phyloP scores from a whole-genome alignment of 2,888 invertebrate genomes.

The Agelastica alni region DNA sequence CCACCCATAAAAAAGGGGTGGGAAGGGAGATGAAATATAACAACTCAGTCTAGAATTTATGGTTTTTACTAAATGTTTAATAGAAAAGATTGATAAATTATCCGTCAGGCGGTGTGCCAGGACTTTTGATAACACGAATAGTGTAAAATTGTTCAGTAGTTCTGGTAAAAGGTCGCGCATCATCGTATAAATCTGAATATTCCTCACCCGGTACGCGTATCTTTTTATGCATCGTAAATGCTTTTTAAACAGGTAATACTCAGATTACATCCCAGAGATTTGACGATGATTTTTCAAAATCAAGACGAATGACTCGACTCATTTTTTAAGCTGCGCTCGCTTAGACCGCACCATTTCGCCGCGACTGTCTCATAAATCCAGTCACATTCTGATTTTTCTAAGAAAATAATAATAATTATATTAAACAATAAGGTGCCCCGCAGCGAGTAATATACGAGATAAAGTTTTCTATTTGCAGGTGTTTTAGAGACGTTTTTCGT shows the following conservation, averaged over 20 bases:
- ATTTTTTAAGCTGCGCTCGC: slow-evolving; percentile 51
- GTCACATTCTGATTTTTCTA: slow-evolving; percentile 45
- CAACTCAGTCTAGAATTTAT: too few relatives aligned
- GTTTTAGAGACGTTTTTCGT: slow-evolving; percentile 44
- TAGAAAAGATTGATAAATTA: too few relatives aligned
- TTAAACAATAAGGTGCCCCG: slow-evolving; percentile 57
- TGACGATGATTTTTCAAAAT: slow-evolving; percentile 58
- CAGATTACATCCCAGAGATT: slow-evolving; percentile 32
- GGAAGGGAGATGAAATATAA: too few relatives aligned
- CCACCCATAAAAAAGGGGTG: too few relatives aligned
- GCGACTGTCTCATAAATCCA: slow-evolving; percentile 3
- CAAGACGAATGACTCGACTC: slow-evolving; percentile 56
- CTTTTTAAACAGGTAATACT: slow-evolving; percentile 33
- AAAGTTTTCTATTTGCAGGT: slow-evolving; percentile 39
- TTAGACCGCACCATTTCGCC: slow-evolving; percentile 37
- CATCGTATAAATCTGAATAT: background rate
- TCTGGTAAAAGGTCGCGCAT: too few relatives aligned
- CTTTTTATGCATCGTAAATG: slow-evolving; percentile 27
- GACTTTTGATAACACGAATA: too few relatives aligned
- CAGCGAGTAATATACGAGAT: slow-evolving; percentile 49
- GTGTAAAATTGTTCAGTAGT: too few relatives aligned
- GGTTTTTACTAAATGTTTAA: too few relatives aligned
- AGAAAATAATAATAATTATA: slow-evolving; percentile 55
- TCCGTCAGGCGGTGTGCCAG: too few relatives aligned
- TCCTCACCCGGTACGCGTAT: slow-evolving; percentile 9